These are phyloP conservation scores for Pontoporia blainvillei DNA, from an alignment of 2,113 vertebrate species.

Conservation along the genomic window DNA sequence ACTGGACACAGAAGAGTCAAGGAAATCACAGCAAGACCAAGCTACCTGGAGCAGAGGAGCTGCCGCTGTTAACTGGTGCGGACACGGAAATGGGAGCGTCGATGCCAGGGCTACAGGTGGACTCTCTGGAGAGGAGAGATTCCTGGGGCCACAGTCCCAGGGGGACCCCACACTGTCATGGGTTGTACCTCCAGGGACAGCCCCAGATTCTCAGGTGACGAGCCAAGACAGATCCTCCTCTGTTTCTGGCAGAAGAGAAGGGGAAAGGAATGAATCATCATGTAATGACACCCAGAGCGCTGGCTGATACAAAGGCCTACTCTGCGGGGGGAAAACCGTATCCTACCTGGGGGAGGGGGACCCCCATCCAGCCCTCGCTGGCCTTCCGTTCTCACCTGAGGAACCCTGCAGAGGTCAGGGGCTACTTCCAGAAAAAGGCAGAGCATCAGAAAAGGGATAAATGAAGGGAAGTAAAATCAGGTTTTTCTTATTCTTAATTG, in stretches of 20 bases:
- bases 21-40: fast-evolving
- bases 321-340: neutral
- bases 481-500: neutral
- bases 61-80: fast-evolving
- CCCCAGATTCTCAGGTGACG: neutral
- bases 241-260: neutral
- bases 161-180: fast-evolving
- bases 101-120: fast-evolving
- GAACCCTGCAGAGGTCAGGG: neutral
- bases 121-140: too few species aligned
- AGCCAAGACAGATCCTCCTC: neutral
- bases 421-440: neutral
- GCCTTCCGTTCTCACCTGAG: neutral
- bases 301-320: neutral
- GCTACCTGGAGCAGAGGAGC: too few species aligned
- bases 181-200: neutral
- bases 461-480: neutral
- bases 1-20: too few species aligned
- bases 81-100: fast-evolving
- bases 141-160: too few species aligned
- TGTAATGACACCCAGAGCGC: fast-evolving
- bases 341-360: too few species aligned
- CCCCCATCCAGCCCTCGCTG: neutral
- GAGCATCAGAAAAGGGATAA: neutral
- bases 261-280: too few species aligned